Conservation (phyloP, 1,140 invertebrate genomes). For the Latrodectus geometricus region DNA sequence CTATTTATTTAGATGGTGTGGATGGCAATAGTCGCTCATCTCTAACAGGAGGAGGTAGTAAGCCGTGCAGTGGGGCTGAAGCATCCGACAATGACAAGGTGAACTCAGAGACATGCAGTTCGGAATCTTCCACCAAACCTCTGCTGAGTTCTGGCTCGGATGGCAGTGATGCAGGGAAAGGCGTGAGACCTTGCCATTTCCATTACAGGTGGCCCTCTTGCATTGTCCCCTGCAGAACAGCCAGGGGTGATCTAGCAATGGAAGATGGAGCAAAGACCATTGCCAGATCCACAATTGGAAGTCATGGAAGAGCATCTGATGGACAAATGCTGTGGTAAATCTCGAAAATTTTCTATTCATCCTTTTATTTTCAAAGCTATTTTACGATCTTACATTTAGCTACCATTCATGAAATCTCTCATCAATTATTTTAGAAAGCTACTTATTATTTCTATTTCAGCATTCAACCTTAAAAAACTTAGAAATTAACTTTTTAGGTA, state of each 20-base stretch:
- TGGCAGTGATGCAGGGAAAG: conserved; percentile 59
- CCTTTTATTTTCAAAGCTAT: background rate
- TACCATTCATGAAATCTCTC: no score
- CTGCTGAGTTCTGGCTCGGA: conserved; percentile 54
- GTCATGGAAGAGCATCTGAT: conserved; percentile 34
- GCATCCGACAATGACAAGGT: conserved; percentile 30
- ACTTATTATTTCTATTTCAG: no score
- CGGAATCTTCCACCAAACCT: conserved; percentile 56
- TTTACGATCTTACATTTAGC: no score
- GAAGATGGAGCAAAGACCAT: conserved; percentile 25
- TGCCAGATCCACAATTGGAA: conserved; percentile 39
- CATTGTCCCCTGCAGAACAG: conserved; percentile 35
- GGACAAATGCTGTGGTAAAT: conserved; percentile 58
- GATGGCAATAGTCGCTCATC: conserved; percentile 37
- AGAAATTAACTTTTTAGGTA: no score
- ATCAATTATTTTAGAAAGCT: no score
- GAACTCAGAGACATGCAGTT: conserved; percentile 51
- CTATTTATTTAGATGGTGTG: conserved; percentile 15
- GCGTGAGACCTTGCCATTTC: conserved; percentile 43
- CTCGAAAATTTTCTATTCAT: background rate
- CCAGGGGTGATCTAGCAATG: conserved; percentile 17
- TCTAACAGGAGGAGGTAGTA: background rate
- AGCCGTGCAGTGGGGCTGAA: conserved; percentile 9
- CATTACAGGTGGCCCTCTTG: conserved; percentile 61
- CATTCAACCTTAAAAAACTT: no score